A percentile compares a stretch with the other conserved stretches of the same genome.
Conservation (phyloP, 2,888 invertebrate species). For the Leuctra nigra region DNA sequence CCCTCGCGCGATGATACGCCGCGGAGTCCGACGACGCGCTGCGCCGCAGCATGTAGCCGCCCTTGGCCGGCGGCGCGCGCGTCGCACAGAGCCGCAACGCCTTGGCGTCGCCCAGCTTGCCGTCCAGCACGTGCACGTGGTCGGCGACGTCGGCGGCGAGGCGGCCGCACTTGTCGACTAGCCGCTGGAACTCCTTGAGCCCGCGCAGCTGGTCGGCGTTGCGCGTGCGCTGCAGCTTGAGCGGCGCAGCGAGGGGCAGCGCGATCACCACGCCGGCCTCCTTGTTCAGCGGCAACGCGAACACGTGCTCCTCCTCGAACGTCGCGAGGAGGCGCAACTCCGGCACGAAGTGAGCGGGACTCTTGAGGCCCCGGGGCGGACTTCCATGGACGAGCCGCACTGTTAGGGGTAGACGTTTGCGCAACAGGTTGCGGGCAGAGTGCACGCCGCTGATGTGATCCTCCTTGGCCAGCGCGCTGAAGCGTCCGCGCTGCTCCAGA, state of each 20-base stretch:
- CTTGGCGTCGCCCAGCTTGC: slow-evolving; percentile 60
- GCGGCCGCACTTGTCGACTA: slow-evolving; percentile 70
- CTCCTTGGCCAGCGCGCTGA: slow-evolving; percentile 87
- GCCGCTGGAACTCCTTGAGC: slow-evolving; percentile 60
- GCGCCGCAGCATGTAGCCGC: slow-evolving; percentile 64
- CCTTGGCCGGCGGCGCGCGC: slow-evolving; percentile 40
- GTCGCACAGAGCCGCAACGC: slow-evolving; percentile 25
- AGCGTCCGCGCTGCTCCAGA: slow-evolving; percentile 82
- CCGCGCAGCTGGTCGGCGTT: slow-evolving; percentile 74
- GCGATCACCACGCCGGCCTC: slow-evolving; percentile 71
- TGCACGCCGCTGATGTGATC: slow-evolving; percentile 94
- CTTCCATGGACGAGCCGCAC: slow-evolving; percentile 88
- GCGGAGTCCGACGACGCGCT: slow-evolving; percentile 73
- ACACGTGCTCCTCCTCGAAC: slow-evolving; percentile 80
- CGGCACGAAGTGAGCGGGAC: slow-evolving; percentile 73
- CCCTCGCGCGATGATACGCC: slow-evolving; percentile 51
- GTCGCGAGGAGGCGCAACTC: slow-evolving; percentile 76
- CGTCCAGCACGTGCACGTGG: slow-evolving; percentile 72
- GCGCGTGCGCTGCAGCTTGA: slow-evolving; percentile 75
- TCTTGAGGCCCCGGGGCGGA: slow-evolving; percentile 76
- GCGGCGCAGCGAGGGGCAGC: slow-evolving; percentile 76
- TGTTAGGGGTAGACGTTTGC: slow-evolving; percentile 86
- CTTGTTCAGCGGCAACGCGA: slow-evolving; percentile 76
- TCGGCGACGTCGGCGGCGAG: slow-evolving; percentile 70
- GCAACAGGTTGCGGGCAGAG: slow-evolving; percentile 78